These are phyloP conservation scores for Paracanthobrama guichenoti DNA, from an alignment of 2,113 vertebrate genomes.

Conservation along the genomic window DNA sequence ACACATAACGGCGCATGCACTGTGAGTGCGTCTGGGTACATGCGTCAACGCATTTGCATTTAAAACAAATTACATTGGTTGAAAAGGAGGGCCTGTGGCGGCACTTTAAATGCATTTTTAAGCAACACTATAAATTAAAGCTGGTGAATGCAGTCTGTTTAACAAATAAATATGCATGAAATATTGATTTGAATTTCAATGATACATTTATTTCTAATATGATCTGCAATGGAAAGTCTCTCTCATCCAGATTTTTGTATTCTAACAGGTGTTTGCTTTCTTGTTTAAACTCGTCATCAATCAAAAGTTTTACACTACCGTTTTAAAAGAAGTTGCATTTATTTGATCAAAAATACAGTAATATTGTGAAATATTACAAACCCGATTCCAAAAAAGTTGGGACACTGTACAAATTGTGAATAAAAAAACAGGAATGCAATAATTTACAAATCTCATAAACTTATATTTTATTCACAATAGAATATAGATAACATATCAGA, in stretches of 20 bases:
- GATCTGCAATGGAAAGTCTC: not conserved
- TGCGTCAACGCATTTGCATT: conserved; percentile 18
- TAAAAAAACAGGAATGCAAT: too few species aligned
- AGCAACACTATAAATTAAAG: not conserved
- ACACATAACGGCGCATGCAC: not conserved
- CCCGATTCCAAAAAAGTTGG: too few species aligned
- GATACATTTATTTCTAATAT: not conserved
- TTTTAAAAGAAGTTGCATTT: too few species aligned
- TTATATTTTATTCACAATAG: too few species aligned
- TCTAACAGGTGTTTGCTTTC: not conserved
- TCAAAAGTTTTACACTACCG: not conserved
- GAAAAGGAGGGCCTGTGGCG: not conserved
- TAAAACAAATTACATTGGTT: not conserved
- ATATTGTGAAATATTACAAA: too few species aligned
- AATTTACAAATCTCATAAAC: too few species aligned
- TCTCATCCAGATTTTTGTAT: not conserved
- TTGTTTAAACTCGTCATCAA: not conserved
- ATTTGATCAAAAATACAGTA: too few species aligned
- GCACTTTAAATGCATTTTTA: conserved; percentile 11
- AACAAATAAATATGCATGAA: not conserved
- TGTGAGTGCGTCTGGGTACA: not conserved
- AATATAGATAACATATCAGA: too few species aligned
- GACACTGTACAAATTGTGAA: too few species aligned
- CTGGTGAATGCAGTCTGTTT: not conserved
- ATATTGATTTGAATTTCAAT: not conserved